phyloP scores from a whole-genome alignment of 2,113 vertebrate species.

The Ploceus nigricollis region DNA sequence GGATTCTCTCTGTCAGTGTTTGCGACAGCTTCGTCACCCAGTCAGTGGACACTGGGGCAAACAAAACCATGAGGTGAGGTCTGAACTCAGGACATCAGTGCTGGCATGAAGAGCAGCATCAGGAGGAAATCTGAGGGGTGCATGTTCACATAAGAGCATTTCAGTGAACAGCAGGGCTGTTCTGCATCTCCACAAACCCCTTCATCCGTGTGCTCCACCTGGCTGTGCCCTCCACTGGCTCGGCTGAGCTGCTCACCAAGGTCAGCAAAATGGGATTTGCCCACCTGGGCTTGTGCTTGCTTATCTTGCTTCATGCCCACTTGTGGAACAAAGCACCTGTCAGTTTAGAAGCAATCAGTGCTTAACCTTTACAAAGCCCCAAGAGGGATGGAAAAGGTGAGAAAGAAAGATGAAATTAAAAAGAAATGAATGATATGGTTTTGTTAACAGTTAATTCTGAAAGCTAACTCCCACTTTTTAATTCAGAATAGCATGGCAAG shows the following conservation, averaged over 20 bases:
- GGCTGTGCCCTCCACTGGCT: background rate
- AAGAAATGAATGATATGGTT: background rate
- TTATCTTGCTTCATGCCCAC: background rate
- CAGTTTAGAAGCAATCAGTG: background rate
- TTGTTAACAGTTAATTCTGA: constrained; percentile 30
- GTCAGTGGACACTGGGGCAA: background rate
- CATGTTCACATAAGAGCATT: background rate
- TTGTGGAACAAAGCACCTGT: background rate
- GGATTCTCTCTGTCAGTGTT: background rate
- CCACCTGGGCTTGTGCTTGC: background rate
- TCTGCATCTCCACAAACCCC: background rate
- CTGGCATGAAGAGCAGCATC: background rate
- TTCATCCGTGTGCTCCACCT: rapidly evolving
- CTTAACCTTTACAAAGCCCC: background rate
- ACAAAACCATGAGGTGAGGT: background rate
- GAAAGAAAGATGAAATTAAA: background rate
- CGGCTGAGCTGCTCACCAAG: background rate
- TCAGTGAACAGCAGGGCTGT: background rate
- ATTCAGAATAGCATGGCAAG: background rate
- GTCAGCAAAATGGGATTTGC: background rate
- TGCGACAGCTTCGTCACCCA: background rate
- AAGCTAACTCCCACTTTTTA: background rate
- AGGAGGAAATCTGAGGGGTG: background rate
- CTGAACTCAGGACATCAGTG: background rate
- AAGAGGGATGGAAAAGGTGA: background rate